Conservation (phyloP, 2,888 invertebrate genomes). For the Drosophila mercatorum region DNA sequence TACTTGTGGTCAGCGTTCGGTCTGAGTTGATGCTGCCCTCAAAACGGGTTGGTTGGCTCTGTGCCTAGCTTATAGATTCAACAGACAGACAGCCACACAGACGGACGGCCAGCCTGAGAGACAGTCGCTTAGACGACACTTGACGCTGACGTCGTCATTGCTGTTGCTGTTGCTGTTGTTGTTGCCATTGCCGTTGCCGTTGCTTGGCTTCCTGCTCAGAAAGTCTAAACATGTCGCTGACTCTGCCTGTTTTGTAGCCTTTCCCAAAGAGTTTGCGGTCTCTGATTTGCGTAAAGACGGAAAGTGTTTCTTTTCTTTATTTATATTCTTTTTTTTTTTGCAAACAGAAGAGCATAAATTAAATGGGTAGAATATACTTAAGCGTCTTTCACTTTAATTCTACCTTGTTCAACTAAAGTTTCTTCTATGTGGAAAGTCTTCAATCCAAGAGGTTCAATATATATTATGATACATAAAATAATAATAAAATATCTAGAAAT, state of each 20-base stretch:
- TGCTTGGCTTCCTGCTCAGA: slow-evolving; percentile 74
- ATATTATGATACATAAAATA: neutral
- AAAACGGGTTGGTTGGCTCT: slow-evolving; percentile 44
- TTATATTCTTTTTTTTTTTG: slow-evolving; percentile 15
- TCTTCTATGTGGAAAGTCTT: neutral
- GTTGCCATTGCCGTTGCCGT: slow-evolving; percentile 27
- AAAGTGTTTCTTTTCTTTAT: slow-evolving; percentile 68
- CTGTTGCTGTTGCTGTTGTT: slow-evolving; percentile 8
- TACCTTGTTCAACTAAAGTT: neutral
- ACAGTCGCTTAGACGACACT: slow-evolving; percentile 37
- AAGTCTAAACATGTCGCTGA: slow-evolving; percentile 71
- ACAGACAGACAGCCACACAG: slow-evolving; percentile 12
- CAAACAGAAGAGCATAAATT: neutral
- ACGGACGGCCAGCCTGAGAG: slow-evolving; percentile 12
- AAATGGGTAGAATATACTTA: neutral
- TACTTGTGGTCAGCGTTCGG: slow-evolving; percentile 33
- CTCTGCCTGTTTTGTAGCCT: slow-evolving; percentile 44
- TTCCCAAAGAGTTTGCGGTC: slow-evolving; percentile 66
- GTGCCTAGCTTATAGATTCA: slow-evolving; percentile 35
- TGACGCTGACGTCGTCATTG: slow-evolving; percentile 39
- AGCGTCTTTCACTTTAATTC: neutral
- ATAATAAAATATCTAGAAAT: neutral
- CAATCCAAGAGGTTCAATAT: too few relatives aligned
- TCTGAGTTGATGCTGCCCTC: slow-evolving; percentile 58
- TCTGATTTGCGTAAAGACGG: slow-evolving; percentile 62